Conservation (phyloP, 2,888 invertebrate species). For the Cremastinae sp. region DNA sequence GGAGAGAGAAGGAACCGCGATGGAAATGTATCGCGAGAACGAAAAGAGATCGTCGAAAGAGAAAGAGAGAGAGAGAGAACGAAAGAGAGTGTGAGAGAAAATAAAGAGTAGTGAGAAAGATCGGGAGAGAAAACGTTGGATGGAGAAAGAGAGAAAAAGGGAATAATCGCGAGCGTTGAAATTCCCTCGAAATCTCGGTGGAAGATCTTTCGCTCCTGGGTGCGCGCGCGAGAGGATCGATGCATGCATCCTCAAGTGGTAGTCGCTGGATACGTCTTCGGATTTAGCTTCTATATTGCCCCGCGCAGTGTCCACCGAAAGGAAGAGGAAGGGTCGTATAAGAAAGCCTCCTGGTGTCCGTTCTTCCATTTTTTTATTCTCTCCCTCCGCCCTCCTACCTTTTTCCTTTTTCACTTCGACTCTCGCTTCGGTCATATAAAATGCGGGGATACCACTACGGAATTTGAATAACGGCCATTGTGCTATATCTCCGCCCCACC, state of each 20-base stretch:
- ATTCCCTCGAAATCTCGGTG: conserved; percentile 77
- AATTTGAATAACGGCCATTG: conserved; percentile 77
- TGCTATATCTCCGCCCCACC: conserved; percentile 56
- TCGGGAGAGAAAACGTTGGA: conserved; percentile 2
- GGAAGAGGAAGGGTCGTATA: conserved; percentile 21
- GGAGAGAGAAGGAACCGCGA: conserved; percentile 33
- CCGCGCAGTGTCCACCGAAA: conserved; percentile 60
- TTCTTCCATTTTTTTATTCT: conserved; percentile 32
- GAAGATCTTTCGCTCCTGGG: conserved; percentile 72
- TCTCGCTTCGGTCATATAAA: conserved; percentile 42
- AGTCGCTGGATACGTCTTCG: conserved; percentile 60
- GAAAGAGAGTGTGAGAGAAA: neutral
- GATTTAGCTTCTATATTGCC: conserved; percentile 25
- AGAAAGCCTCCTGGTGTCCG: conserved; percentile 34
- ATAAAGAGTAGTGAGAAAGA: neutral
- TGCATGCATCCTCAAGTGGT: conserved; percentile 57
- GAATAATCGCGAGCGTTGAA: conserved; percentile 69
- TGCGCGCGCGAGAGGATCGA: conserved; percentile 54
- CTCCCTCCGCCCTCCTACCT: neutral
- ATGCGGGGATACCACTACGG: conserved; percentile 57
- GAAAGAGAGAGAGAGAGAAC: conserved; percentile 32
- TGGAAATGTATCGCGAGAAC: conserved; percentile 45
- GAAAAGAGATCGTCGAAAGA: conserved; percentile 47
- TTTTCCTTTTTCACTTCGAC: too few relatives aligned
- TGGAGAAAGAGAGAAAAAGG: conserved; percentile 27